A percentile compares a stretch with the other conserved stretches of the same genome.
These are phyloP conservation scores for Ramazzottius varieornatus DNA, from an alignment of 2,888 invertebrate genomes.

Conservation along the genomic window DNA sequence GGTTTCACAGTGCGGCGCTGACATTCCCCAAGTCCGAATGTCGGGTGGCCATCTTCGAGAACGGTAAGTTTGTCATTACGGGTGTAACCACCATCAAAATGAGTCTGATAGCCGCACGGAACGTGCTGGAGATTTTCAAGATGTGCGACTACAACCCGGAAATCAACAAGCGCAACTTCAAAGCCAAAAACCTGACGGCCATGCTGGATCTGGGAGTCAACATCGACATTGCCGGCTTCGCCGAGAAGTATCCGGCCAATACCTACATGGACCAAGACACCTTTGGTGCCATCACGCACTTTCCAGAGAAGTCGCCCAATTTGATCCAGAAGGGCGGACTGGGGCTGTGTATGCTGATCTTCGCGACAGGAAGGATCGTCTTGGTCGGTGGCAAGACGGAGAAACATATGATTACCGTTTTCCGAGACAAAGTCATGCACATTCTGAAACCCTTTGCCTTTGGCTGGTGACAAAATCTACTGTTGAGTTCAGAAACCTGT, in stretches of 20 bases:
- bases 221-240: not conserved
- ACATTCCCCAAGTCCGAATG: not conserved
- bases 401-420: not conserved
- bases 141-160: not conserved
- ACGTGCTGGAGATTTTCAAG: not conserved
- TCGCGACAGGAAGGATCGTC: not conserved
- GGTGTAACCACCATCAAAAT: not conserved
- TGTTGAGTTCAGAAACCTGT: too few relatives aligned
- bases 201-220: not conserved
- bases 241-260: not conserved
- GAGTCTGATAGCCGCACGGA: not conserved
- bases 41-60: slow-evolving; percentile 1
- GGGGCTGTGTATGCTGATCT: not conserved
- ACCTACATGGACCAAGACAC: slow-evolving; percentile 1
- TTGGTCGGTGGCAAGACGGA: not conserved
- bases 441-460: not conserved
- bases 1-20: not conserved
- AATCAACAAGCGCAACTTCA: not conserved
- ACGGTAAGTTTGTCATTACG: not conserved
- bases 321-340: not conserved
- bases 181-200: not conserved
- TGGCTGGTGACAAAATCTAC: too few relatives aligned
- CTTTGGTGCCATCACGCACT: not conserved
- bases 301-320: not conserved
- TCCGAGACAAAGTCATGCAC: not conserved